Conservation (phyloP, 1,140 invertebrate genomes). For the Drosophila arizonae region DNA sequence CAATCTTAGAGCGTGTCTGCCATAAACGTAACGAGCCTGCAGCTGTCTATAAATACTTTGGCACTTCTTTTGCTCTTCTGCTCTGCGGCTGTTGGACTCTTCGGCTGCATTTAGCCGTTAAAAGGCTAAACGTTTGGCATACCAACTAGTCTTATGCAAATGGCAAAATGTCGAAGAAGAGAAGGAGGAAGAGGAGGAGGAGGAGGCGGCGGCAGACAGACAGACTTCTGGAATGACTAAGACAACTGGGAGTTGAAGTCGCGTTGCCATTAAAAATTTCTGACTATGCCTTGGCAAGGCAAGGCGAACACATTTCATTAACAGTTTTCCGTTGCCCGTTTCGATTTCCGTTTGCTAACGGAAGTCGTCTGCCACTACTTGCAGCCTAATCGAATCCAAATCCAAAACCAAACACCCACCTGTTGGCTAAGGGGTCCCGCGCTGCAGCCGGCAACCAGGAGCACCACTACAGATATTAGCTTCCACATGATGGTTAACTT, state of each 20-base stretch:
- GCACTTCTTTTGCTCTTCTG: too few relatives aligned
- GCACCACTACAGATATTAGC: conserved; percentile 48
- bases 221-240: conserved; percentile 28
- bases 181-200: not conserved
- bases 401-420: conserved; percentile 58
- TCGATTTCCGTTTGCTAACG: conserved; percentile 61
- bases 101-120: conserved; percentile 60
- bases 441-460: conserved; percentile 56
- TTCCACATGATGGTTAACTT: conserved; percentile 54
- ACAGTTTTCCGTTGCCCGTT: conserved; percentile 63
- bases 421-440: conserved; percentile 68
- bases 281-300: conserved; percentile 41
- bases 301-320: conserved; percentile 66
- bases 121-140: conserved; percentile 74
- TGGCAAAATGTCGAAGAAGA: conserved; percentile 1
- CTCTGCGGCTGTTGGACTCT: conserved; percentile 13
- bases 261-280: conserved; percentile 39
- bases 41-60: conserved; percentile 60
- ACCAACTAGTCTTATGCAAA: conserved; percentile 71
- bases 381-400: not conserved
- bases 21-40: conserved; percentile 49
- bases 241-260: conserved; percentile 7
- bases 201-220: conserved; percentile 2
- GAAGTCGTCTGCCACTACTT: conserved; percentile 51
- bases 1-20: conserved; percentile 17